Percentiles rank a stretch among this genome's conserved stretches.
Evolutionary conservation across 2,113 vertebrate genomes (phyloP).

Genomic region (Setophaga kirtlandii): DNA sequence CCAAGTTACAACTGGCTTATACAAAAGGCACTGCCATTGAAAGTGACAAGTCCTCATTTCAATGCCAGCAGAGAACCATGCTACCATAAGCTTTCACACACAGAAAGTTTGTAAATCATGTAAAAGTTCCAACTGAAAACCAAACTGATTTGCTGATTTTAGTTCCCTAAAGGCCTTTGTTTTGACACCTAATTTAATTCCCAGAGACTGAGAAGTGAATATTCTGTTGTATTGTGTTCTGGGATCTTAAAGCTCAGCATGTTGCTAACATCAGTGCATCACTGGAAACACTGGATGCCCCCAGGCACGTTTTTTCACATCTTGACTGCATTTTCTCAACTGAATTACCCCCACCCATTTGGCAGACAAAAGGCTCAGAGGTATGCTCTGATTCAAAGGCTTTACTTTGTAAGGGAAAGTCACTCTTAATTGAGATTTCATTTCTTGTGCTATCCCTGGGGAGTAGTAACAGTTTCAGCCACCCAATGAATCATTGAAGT

Average conservation of each 20-base stretch:
- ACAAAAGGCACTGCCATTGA: not conserved
- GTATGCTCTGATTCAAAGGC: constrained; percentile 28
- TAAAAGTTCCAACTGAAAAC: not conserved
- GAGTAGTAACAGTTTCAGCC: not conserved
- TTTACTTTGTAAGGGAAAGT: constrained; percentile 24
- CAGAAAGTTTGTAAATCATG: not conserved
- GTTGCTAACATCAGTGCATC: constrained; percentile 50
- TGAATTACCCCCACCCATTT: constrained; percentile 22
- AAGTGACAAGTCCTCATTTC: not conserved
- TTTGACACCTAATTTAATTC: constrained; percentile 38
- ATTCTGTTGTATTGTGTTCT: not conserved
- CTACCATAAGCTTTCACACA: not conserved
- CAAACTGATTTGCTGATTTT: not conserved
- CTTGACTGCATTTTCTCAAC: constrained; percentile 42
- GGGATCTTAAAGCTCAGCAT: constrained; percentile 27
- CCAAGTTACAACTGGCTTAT: not conserved
- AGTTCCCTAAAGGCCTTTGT: not conserved
- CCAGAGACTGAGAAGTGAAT: constrained; percentile 24
- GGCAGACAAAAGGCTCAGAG: constrained; percentile 44
- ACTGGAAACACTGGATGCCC: constrained; percentile 4
- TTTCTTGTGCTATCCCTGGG: constrained; percentile 6
- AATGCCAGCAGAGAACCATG: not conserved
- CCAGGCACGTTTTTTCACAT: constrained; percentile 9
- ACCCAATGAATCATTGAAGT: not conserved
- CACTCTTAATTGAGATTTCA: constrained; percentile 24